Conservation (phyloP, 2,797 vertebrate species). For the Acrossocheilus fasciatus region DNA sequence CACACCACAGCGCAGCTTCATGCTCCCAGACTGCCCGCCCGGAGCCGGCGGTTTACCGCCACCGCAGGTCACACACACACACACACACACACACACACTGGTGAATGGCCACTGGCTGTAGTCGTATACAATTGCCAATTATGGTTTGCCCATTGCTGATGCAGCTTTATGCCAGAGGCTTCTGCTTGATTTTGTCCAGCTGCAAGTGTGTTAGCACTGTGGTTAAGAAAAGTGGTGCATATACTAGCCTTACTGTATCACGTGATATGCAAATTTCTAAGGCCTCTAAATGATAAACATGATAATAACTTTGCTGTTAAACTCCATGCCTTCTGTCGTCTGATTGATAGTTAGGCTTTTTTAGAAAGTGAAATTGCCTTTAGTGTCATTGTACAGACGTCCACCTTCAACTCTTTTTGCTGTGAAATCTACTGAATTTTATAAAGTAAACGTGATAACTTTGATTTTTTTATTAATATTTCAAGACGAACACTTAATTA, state of each 20-base stretch:
- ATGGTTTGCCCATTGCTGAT: not conserved
- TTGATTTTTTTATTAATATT: not conserved
- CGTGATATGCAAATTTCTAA: not conserved
- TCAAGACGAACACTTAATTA: not conserved
- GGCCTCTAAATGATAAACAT: not conserved
- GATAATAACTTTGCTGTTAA: not conserved
- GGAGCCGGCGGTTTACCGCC: constrained; percentile 93
- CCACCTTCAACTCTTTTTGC: not conserved
- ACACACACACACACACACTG: not conserved
- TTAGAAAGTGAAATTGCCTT: not conserved
- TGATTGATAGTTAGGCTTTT: not conserved
- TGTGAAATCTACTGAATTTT: not conserved
- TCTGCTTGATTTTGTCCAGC: not conserved
- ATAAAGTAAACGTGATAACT: not conserved
- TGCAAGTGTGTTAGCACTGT: not conserved
- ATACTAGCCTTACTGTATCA: not conserved
- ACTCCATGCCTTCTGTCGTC: not conserved
- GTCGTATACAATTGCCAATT: not conserved
- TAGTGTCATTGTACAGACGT: no score
- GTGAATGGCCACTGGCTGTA: not conserved
- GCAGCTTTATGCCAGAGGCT: not conserved
- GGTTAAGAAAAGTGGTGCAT: not conserved
- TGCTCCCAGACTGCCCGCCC: constrained; percentile 89
- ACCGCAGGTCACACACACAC: constrained; percentile 82
- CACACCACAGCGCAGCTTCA: constrained; percentile 84